Evolutionary conservation across 2,113 vertebrate genomes (phyloP).

Genomic region (Pan troglodytes): NHGRI_mPanTro3-v2.1_pri NC_072402.2:127921001-127921500

Average conservation of each 20-base stretch:
- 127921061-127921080: not conserved
- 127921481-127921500: not conserved
- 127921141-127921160: not conserved
- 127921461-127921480: not conserved
- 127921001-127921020: not conserved
- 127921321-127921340: not conserved
- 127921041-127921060: not conserved
- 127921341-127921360: not conserved
- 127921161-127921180: not conserved
- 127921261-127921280: not conserved
- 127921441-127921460: not conserved
- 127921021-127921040: not conserved
- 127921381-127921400: not conserved
- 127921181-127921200: not conserved
- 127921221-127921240: not conserved
- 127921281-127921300: not conserved
- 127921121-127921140: not conserved
- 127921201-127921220: not conserved
- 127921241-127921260: not conserved
- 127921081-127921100: not conserved
- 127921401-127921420: not conserved
- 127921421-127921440: not conserved
- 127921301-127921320: not conserved
- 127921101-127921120: not conserved
- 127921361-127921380: not conserved